These are phyloP conservation scores for Falcaria lacertinaria DNA, from an alignment of 2,888 invertebrate genomes.

Conservation along the genomic window DNA sequence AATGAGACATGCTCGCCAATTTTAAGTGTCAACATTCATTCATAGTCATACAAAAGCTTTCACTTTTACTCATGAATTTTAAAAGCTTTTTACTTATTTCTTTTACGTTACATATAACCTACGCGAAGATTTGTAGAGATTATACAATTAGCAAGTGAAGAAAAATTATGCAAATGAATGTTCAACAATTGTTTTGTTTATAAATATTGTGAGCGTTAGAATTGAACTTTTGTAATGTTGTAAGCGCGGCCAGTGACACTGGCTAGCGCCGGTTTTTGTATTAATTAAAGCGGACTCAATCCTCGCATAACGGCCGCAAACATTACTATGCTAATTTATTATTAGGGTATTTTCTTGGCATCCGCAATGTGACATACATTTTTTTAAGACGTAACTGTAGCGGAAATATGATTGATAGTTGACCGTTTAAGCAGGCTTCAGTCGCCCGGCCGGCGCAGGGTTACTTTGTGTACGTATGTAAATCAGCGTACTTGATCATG, in stretches of 20 bases:
- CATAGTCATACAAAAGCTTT: conserved; percentile 2
- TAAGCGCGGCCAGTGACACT: conserved; percentile 64
- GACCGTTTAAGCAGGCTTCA: conserved; percentile 61
- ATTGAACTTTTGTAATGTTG: conserved; percentile 31
- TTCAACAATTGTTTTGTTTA: not conserved
- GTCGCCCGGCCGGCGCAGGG: conserved; percentile 30
- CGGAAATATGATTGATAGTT: conserved; percentile 76
- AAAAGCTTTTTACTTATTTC: not conserved
- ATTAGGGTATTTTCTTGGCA: conserved; percentile 74
- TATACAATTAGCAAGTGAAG: not conserved
- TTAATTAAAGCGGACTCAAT: conserved; percentile 72
- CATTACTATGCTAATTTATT: conserved; percentile 78
- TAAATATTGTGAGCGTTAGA: conserved; percentile 13
- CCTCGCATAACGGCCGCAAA: conserved; percentile 68
- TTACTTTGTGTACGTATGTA: conserved; percentile 36
- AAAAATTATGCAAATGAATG: not conserved
- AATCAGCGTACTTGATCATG: conserved; percentile 41
- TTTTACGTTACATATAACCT: not conserved
- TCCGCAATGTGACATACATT: conserved; percentile 76
- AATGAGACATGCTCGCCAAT: conserved; percentile 1
- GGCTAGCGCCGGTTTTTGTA: conserved; percentile 50
- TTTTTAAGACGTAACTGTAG: conserved; percentile 74
- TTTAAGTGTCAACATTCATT: conserved; percentile 1
- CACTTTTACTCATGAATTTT: conserved; percentile 4
- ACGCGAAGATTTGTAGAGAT: not conserved